Conservation (phyloP, 2,888 invertebrate genomes). For the Eristalis intricaria region DNA sequence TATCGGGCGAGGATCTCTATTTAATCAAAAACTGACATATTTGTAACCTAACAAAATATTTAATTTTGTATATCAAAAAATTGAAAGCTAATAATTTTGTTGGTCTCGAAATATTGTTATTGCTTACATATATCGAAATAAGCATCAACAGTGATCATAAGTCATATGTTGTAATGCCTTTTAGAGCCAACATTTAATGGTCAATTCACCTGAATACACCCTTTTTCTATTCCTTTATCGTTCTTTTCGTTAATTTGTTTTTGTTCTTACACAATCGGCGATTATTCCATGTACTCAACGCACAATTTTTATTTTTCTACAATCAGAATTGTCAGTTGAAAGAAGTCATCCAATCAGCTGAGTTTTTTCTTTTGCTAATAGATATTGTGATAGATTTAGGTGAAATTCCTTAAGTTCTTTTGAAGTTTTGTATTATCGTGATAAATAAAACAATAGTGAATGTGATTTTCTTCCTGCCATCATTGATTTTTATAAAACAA, state of each 20-base stretch:
- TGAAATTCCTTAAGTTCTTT: constrained; percentile 3
- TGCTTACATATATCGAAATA: too few species aligned
- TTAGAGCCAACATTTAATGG: not conserved
- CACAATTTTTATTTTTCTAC: not conserved
- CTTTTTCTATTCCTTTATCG: not conserved
- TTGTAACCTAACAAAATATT: too few species aligned
- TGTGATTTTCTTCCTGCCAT: not conserved
- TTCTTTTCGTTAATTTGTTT: not conserved
- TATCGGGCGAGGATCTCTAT: too few species aligned
- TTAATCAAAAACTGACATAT: too few species aligned
- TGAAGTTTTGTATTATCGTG: not conserved
- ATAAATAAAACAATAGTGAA: not conserved
- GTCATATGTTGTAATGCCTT: too few species aligned
- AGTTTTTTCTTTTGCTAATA: constrained; percentile 1
- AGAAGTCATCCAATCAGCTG: constrained; percentile 20
- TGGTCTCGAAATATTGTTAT: too few species aligned
- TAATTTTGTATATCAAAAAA: too few species aligned
- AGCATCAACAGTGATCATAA: too few species aligned
- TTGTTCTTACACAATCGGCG: not conserved
- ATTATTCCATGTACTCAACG: not conserved
- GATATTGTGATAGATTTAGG: constrained; percentile 11
- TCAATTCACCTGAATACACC: not conserved
- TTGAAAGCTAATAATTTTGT: too few species aligned
- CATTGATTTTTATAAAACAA: too few species aligned
- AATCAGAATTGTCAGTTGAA: constrained; percentile 6